These are phyloP conservation scores for Carpatolechia fugitivella DNA, from an alignment of 2,888 invertebrate species.

Conservation along the genomic window DNA sequence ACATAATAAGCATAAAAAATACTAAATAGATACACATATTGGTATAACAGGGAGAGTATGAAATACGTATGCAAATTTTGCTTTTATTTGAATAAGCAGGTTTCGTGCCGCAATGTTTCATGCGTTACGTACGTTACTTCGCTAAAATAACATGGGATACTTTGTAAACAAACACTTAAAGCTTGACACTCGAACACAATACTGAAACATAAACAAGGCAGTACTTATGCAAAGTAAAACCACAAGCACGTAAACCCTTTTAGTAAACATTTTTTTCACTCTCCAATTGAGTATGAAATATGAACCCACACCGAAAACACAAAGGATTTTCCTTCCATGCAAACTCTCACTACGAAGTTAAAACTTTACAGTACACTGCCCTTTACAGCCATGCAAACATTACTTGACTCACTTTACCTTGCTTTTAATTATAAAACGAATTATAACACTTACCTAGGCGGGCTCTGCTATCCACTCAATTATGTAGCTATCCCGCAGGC, in stretches of 20 bases:
- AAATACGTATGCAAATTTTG: too few species aligned
- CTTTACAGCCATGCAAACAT: conserved; percentile 10
- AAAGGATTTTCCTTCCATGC: neutral
- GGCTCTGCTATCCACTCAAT: conserved; percentile 43
- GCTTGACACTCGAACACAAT: too few species aligned
- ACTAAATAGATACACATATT: too few species aligned
- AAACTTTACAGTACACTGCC: neutral
- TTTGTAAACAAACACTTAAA: too few species aligned
- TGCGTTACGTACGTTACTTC: neutral
- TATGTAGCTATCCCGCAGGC: conserved; percentile 57
- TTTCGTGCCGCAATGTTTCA: too few species aligned
- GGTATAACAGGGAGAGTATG: too few species aligned
- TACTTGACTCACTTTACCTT: conserved; percentile 8
- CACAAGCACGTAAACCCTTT: neutral
- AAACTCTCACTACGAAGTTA: neutral
- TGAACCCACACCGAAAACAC: neutral
- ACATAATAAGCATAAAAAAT: too few species aligned
- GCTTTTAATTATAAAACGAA: conserved; percentile 21
- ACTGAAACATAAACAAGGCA: too few species aligned
- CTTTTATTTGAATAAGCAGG: too few species aligned
- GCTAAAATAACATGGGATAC: neutral
- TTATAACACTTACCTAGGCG: conserved; percentile 22
- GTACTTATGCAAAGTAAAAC: neutral
- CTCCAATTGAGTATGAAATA: neutral
- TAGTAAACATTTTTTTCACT: neutral